Evolutionary conservation across 2,797 vertebrate genomes (phyloP).

Genomic region (Tarsius wallacei): DNA sequence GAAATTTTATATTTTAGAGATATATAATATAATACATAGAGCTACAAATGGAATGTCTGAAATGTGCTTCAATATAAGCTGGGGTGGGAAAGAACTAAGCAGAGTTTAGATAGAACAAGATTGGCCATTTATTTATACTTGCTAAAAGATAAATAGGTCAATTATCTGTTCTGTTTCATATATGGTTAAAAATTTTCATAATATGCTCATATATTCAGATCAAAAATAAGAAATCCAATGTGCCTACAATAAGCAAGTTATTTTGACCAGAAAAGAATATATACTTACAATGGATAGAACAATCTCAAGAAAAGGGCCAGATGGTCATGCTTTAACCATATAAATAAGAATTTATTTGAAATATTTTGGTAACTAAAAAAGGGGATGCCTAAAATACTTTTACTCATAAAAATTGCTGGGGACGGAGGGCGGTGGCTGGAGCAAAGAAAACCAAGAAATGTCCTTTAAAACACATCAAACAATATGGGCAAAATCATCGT

Average conservation of each 20-base stretch:
- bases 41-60: neutral
- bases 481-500: neutral
- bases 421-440: neutral
- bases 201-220: neutral
- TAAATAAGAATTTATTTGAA: conserved; percentile 47
- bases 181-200: neutral
- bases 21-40: neutral
- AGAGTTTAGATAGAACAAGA: conserved; percentile 26
- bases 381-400: neutral
- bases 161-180: neutral
- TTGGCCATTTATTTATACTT: neutral
- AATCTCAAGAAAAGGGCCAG: neutral
- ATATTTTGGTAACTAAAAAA: conserved; percentile 25
- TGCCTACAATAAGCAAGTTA: neutral
- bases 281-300: neutral
- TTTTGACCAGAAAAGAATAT: conserved; percentile 9
- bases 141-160: neutral
- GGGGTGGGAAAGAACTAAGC: neutral
- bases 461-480: neutral
- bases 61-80: conserved; percentile 3
- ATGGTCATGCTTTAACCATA: neutral
- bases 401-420: neutral
- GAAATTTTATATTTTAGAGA: conserved; percentile 40
- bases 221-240: neutral
- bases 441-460: neutral